Conservation (phyloP, 23 tunicate genomes). For the Phallusia fumigata region DNA sequence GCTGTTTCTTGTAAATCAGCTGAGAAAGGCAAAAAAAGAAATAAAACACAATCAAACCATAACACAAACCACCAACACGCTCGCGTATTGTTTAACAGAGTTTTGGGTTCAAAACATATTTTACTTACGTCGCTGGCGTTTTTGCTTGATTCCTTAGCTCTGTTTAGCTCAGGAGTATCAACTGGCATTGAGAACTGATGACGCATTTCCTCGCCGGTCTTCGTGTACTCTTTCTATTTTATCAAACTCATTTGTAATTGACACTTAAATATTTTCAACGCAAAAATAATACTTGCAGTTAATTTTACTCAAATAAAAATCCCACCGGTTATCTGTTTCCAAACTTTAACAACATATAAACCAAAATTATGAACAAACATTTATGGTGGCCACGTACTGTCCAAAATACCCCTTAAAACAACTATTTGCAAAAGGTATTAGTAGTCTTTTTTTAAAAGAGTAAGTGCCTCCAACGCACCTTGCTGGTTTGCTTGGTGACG, state of each 20-base stretch:
- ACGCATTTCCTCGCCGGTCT: slow-evolving; percentile 55
- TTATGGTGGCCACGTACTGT: too few species aligned
- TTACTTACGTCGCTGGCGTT: slow-evolving; percentile 89
- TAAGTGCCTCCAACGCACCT: slow-evolving; percentile 49
- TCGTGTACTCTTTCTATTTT: slow-evolving; percentile 51
- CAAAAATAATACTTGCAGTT: too few species aligned
- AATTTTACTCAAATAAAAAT: too few species aligned
- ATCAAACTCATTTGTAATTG: not conserved
- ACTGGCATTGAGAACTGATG: slow-evolving; percentile 73
- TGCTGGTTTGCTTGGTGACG: slow-evolving; percentile 69
- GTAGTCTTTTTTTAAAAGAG: too few species aligned
- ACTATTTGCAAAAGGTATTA: too few species aligned
- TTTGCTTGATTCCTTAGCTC: slow-evolving; percentile 75
- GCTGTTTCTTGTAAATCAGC: slow-evolving; percentile 54
- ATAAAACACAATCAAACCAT: not conserved
- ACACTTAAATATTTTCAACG: too few species aligned
- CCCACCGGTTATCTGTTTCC: too few species aligned
- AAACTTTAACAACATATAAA: too few species aligned
- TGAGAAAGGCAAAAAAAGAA: slow-evolving; percentile 12
- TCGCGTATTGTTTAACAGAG: not conserved
- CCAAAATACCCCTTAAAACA: too few species aligned
- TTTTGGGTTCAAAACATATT: not conserved
- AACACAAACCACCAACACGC: too few species aligned
- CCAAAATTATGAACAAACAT: too few species aligned
- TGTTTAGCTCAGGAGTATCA: slow-evolving; percentile 70